These are phyloP conservation scores for Mustela lutreola DNA, from an alignment of 2,113 vertebrate genomes.

Conservation along the genomic window DNA sequence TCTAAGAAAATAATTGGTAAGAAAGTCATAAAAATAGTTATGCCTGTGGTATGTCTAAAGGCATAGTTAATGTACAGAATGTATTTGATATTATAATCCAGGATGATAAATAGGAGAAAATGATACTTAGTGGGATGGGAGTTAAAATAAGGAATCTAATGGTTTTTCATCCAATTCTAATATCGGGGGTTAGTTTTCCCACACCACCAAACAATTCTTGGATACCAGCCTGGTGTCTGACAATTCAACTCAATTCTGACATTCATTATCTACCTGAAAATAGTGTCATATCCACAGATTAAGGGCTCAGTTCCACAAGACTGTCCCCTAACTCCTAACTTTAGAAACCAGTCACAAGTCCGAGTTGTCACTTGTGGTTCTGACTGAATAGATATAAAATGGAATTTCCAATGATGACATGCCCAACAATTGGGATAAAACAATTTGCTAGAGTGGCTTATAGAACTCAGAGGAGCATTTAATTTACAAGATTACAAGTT, in stretches of 20 bases:
- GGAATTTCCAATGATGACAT: not conserved
- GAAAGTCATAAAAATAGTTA: conserved; percentile 39
- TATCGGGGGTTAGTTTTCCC: not conserved
- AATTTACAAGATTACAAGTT: not conserved
- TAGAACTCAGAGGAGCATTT: not conserved
- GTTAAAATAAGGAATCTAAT: conserved; percentile 16
- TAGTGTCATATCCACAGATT: not conserved
- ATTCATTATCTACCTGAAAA: not conserved
- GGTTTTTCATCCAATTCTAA: not conserved
- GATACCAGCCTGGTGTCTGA: not conserved
- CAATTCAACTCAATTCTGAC: not conserved
- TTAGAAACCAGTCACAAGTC: not conserved
- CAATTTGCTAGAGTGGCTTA: not conserved
- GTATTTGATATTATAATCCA: not conserved
- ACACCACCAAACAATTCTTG: not conserved
- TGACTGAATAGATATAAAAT: not conserved
- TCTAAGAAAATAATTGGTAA: conserved; percentile 5
- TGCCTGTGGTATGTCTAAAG: conserved; percentile 21
- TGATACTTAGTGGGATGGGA: not conserved
- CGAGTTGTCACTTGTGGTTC: not conserved
- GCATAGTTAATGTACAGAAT: not conserved
- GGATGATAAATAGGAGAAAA: not conserved
- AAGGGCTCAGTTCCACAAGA: not conserved
- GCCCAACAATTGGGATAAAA: not conserved
- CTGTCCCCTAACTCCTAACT: not conserved